Base-by-base conservation (phyloP, 2,113 vertebrate species). In the Electrona antarctica region DNA sequence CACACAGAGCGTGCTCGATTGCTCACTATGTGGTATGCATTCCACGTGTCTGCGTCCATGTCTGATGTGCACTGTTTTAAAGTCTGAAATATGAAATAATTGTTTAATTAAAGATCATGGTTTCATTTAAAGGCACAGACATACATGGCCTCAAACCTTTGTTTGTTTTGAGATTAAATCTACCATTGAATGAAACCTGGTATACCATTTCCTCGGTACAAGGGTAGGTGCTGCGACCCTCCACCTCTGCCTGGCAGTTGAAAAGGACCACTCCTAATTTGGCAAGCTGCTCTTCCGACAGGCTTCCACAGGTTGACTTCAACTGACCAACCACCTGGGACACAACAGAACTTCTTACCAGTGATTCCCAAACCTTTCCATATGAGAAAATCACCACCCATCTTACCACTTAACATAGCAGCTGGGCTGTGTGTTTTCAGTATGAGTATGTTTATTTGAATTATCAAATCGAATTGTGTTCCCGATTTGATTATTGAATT, bases 11-110 rank as follows among this genome's bases (percentile, higher is more conserved):
- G 93, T 0, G 93, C 95, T 41, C 94, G 79, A 87, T 95, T 95
- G 78, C 94, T 95, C 63, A 96, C 92, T 0, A 95, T 94, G 81
- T 94, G 95, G 78, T 96, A 96, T 0, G 95, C 94, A 0, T 94
- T 96, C 94, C 94, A 95, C 0, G 94, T 95, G 82, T 94, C 92
- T 0, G 94, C 72, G 57, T 96, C 94, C 95, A 95, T 95, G 29
- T 82, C 74, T 0, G 80, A 79, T 1, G 94, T 96, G 15, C 95
- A 96, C 52, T 93, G 88, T 7, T 90, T 93, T 2, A 96, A 75
- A 0, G 88, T 78, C 95, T 96, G 82, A 46, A 64, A 71, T 15
- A 14, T 9, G 10, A 74, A 29, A 3, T 3, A 14, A 63, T 3
- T 2, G 7, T 7, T 2, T 4, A 41, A 41, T 41, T 41, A 41